Conservation (phyloP, 2,888 invertebrate genomes). For the Auanema freiburgensis region DNA sequence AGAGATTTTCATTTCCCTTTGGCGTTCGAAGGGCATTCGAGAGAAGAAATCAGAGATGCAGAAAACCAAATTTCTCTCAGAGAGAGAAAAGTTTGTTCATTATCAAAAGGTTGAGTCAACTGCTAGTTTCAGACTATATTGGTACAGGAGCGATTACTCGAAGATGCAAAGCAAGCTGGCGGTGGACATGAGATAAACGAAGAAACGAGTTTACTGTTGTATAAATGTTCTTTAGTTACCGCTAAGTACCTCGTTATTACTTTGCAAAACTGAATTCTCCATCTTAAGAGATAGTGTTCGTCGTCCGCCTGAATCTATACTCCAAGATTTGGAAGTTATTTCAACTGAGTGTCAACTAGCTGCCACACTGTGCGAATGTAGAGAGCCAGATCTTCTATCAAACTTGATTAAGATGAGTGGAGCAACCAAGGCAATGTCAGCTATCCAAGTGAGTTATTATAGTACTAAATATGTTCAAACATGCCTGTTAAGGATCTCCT, state of each 20-base stretch:
- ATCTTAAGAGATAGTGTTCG: constrained; percentile 8
- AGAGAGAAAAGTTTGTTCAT: constrained; percentile 10
- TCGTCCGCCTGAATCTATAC: constrained; percentile 12
- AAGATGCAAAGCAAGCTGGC: too few relatives aligned
- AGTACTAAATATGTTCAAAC: neutral
- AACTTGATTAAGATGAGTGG: constrained; percentile 11
- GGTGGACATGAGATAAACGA: too few relatives aligned
- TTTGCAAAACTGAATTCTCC: too few relatives aligned
- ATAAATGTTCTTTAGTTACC: too few relatives aligned
- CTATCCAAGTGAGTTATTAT: constrained; percentile 11
- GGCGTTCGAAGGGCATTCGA: constrained; percentile 12
- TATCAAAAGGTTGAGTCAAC: too few relatives aligned
- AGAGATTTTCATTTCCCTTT: constrained; percentile 15
- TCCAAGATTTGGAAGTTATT: constrained; percentile 1
- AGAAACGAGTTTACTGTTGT: too few relatives aligned
- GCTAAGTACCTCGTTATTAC: too few relatives aligned
- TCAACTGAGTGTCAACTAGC: constrained; percentile 16
- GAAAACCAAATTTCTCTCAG: neutral
- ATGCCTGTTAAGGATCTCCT: constrained; percentile 14
- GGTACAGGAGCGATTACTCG: too few relatives aligned
- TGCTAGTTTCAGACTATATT: too few relatives aligned
- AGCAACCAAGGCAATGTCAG: constrained; percentile 19
- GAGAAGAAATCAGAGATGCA: constrained; percentile 7
- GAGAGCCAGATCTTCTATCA: constrained; percentile 13
- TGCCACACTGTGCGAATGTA: constrained; percentile 9